A percentile compares a stretch with the other conserved stretches of the same genome.
phyloP scores from a whole-genome alignment of 1,140 invertebrate species.

The Holcopasites calliopsidis region DNA sequence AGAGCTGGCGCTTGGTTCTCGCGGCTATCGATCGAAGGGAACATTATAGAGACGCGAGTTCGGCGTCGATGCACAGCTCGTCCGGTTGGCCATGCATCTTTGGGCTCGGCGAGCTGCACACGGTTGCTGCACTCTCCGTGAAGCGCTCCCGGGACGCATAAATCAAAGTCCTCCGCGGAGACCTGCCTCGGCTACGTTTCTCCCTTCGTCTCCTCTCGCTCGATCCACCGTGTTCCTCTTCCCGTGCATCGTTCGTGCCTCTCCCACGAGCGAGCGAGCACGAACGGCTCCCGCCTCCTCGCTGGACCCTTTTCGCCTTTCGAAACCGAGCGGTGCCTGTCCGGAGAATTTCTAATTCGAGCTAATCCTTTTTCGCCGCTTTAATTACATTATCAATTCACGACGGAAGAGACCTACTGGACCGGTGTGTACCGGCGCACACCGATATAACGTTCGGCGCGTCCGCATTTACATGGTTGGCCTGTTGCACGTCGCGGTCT shows the following conservation, averaged over 20 bases:
- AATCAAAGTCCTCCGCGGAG: conserved; percentile 74
- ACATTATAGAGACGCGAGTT: conserved; percentile 61
- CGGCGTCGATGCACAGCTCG: conserved; percentile 37
- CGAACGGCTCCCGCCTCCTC: neutral
- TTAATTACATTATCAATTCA: conserved; percentile 75
- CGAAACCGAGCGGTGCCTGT: conserved; percentile 15
- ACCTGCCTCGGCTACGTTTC: conserved; percentile 66
- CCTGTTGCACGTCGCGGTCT: conserved; percentile 44
- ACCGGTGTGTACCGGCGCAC: conserved; percentile 18
- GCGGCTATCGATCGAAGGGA: conserved; percentile 52
- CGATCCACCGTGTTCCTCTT: neutral
- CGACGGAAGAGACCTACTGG: conserved; percentile 45
- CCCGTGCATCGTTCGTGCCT: conserved; percentile 31
- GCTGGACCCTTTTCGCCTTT: neutral
- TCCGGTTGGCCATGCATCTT: conserved; percentile 63
- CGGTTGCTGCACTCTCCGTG: conserved; percentile 64
- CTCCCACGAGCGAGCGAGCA: conserved; percentile 4
- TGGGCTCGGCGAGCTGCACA: conserved; percentile 50
- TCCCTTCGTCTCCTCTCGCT: conserved; percentile 12
- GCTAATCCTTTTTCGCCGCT: conserved; percentile 72
- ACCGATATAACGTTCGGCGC: conserved; percentile 42
- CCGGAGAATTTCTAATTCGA: conserved; percentile 73
- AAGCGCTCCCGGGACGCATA: conserved; percentile 74
- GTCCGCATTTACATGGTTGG: conserved; percentile 53
- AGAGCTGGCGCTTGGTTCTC: neutral